Conservation (phyloP, 2,797 vertebrate genomes). For the Microcaecilia unicolor region DNA sequence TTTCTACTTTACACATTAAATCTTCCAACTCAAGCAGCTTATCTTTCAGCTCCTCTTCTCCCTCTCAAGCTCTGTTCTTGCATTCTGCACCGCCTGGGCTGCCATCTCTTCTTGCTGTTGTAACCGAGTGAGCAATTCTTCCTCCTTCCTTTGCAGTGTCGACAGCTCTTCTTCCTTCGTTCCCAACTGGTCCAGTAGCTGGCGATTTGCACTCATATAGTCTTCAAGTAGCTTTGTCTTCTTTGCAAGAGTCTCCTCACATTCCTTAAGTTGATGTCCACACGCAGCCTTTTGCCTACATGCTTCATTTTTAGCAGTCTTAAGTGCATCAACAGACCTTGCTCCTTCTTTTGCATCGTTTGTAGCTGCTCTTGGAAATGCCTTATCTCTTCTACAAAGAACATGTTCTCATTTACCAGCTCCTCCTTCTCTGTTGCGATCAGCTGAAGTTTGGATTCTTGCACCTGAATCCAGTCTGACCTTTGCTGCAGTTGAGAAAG, state of each 20-base stretch:
- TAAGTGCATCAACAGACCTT: not conserved
- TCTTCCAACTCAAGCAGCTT: constrained; percentile 57
- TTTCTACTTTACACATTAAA: constrained; percentile 54
- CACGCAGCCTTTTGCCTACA: not conserved
- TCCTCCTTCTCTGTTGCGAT: constrained; percentile 17
- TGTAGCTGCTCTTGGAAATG: not conserved
- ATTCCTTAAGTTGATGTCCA: constrained; percentile 5
- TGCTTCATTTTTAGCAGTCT: not conserved
- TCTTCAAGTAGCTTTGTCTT: constrained; percentile 1
- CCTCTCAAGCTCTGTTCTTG: constrained; percentile 26
- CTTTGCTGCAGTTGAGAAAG: constrained; percentile 33
- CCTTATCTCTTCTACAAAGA: not conserved
- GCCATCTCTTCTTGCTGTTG: constrained; percentile 33
- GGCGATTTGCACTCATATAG: constrained; percentile 1
- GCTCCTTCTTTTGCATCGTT: not conserved
- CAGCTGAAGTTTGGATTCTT: constrained; percentile 34
- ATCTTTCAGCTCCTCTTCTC: constrained; percentile 46
- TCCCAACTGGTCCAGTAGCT: constrained; percentile 11
- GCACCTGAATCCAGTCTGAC: constrained; percentile 22
- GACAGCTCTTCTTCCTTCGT: constrained; percentile 11
- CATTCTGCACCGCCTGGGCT: constrained; percentile 13
- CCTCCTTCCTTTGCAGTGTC: constrained; percentile 2
- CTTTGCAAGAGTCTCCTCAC: not conserved
- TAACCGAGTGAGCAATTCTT: constrained; percentile 7
- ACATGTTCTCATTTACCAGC: constrained; percentile 2